These are phyloP conservation scores for Tinea semifulvella DNA, from an alignment of 2,888 invertebrate genomes.

Conservation along the genomic window DNA sequence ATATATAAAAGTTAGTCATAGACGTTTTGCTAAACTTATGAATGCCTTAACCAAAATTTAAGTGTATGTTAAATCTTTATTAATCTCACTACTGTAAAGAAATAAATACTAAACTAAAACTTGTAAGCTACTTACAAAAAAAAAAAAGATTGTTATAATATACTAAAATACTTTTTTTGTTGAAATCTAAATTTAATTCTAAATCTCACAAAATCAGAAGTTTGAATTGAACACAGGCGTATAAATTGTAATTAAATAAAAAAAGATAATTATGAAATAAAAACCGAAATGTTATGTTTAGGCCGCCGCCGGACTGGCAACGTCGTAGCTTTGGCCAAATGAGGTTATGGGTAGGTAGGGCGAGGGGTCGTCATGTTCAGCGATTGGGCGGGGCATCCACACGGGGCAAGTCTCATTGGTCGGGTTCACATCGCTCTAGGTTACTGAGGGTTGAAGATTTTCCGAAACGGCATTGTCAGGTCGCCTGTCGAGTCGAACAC, in stretches of 20 bases:
- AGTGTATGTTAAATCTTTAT: no score
- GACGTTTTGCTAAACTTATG: no score
- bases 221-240: no score
- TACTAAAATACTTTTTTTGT: no score
- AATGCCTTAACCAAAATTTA: no score
- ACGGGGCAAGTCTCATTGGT: slow-evolving; percentile 36
- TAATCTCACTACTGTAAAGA: no score
- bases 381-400: slow-evolving; percentile 36
- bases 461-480: slow-evolving; percentile 33
- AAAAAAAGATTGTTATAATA: no score
- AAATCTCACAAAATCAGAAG: no score
- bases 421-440: slow-evolving; percentile 29
- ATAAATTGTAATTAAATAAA: slow-evolving; percentile 2
- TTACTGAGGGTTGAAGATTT: slow-evolving; percentile 21
- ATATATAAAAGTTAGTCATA: no score
- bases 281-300: neutral
- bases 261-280: slow-evolving; percentile 3
- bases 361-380: slow-evolving; percentile 26
- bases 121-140: no score
- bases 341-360: slow-evolving; percentile 50
- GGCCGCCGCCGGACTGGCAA: neutral
- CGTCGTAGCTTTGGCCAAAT: slow-evolving; percentile 21
- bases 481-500: slow-evolving; percentile 28
- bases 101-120: no score
- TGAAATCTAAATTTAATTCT: no score